Percentiles rank a stretch among this genome's conserved stretches.
phyloP scores from a whole-genome alignment of 2,888 invertebrate genomes.

The Tetranychus piercei region DNA sequence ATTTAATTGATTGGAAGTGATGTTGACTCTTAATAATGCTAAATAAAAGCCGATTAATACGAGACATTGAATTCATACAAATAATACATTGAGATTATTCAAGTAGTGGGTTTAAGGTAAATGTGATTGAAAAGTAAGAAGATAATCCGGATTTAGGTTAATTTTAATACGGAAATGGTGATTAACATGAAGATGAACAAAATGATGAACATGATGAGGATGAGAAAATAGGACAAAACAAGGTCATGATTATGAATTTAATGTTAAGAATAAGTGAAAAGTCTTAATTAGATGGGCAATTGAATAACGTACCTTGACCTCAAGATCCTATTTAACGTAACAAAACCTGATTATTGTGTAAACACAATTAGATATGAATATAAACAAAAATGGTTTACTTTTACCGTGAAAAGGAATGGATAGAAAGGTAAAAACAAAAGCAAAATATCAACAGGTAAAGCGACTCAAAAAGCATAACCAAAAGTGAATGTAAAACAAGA shows the following conservation, averaged over 20 bases:
- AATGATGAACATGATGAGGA: background rate
- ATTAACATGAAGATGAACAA: background rate
- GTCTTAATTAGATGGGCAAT: background rate
- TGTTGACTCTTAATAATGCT: no score
- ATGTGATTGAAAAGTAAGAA: background rate
- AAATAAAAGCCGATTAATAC: no score
- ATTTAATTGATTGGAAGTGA: no score
- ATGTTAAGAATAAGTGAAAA: background rate
- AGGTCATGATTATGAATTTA: background rate
- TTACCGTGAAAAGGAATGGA: background rate
- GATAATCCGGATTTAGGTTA: background rate
- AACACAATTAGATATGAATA: background rate
- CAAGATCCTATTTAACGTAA: background rate
- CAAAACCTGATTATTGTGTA: background rate
- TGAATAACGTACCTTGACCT: constrained; percentile 1
- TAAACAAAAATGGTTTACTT: background rate
- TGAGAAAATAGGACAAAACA: background rate
- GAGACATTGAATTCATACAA: no score
- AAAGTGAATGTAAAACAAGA: no score
- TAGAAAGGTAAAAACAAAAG: background rate
- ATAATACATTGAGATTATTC: no score
- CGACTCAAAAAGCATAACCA: background rate
- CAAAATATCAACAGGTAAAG: background rate
- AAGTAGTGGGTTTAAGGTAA: no score
- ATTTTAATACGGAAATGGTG: background rate